Evolutionary conservation across 1,140 invertebrate genomes (phyloP).

Genomic region (Anthonomus grandis): DNA sequence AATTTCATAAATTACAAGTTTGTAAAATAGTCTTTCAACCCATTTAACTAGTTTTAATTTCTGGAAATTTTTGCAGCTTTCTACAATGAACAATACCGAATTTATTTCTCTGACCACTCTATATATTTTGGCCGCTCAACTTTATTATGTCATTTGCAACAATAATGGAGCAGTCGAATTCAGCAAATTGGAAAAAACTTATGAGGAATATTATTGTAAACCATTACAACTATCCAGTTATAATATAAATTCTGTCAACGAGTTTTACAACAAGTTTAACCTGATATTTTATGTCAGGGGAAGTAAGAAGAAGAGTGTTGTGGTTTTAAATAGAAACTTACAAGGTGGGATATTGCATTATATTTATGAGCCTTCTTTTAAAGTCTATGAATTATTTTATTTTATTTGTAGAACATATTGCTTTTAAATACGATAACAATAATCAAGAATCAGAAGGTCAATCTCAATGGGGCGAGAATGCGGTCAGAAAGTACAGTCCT

Average conservation of each 20-base stretch:
- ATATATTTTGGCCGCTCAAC: conserved; percentile 40
- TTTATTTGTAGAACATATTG: conserved; percentile 32
- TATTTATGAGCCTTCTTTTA: not conserved
- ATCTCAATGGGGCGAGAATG: not conserved
- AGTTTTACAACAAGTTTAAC: conserved; percentile 37
- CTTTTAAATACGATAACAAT: conserved; percentile 9
- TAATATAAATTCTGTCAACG: conserved; percentile 34
- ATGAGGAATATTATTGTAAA: conserved; percentile 35
- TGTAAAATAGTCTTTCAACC: too few species aligned
- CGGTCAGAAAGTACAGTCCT: conserved; percentile 35
- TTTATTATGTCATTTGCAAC: conserved; percentile 40
- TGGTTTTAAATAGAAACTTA: conserved; percentile 40
- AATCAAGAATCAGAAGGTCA: not conserved
- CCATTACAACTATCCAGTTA: conserved; percentile 31
- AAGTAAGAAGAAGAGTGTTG: conserved; percentile 34
- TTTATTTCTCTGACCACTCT: conserved; percentile 37
- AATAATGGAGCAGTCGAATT: conserved; percentile 37
- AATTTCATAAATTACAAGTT: not conserved
- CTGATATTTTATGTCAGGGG: conserved; percentile 39
- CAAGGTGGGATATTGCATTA: conserved; percentile 31
- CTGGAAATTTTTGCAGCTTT: conserved; percentile 24
- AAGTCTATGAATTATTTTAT: not conserved
- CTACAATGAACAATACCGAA: conserved; percentile 32
- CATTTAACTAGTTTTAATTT: not conserved
- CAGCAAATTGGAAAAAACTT: conserved; percentile 34